phyloP scores from a whole-genome alignment of 2,797 vertebrate genomes.

The Tokudaia tokunoshimensis region DNA sequence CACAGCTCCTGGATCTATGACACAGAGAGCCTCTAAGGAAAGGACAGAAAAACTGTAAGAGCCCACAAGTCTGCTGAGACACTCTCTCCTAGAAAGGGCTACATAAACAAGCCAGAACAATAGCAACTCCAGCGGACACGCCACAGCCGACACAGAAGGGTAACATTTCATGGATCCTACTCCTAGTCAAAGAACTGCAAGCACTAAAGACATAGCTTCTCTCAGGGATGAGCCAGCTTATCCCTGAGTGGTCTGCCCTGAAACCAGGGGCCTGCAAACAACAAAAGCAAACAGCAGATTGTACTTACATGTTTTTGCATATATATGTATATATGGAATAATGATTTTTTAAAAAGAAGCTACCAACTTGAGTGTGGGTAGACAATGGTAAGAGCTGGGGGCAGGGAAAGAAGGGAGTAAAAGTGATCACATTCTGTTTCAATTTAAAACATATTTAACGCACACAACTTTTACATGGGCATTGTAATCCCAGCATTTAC shows the following conservation, averaged over 20 bases:
- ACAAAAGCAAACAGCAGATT: neutral
- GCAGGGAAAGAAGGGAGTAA: neutral
- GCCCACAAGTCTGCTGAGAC: neutral
- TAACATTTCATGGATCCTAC: neutral
- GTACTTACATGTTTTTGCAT: neutral
- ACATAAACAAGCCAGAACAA: neutral
- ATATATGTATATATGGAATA: neutral
- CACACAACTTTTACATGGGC: neutral
- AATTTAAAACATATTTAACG: neutral
- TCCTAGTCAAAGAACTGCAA: neutral
- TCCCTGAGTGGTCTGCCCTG: neutral
- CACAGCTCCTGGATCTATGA: neutral
- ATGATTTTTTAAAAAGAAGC: neutral
- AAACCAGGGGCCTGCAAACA: neutral
- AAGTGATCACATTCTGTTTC: neutral
- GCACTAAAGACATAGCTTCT: neutral
- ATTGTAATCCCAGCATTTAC: neutral
- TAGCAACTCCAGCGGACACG: neutral
- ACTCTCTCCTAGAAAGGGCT: neutral
- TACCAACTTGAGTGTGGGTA: neutral
- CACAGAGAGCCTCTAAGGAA: neutral
- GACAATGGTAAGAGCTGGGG: neutral
- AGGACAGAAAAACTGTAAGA: neutral
- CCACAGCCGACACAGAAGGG: neutral
- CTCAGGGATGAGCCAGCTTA: neutral